Conservation (phyloP, 2,797 vertebrate genomes). For the Sphenodon punctatus region DNA sequence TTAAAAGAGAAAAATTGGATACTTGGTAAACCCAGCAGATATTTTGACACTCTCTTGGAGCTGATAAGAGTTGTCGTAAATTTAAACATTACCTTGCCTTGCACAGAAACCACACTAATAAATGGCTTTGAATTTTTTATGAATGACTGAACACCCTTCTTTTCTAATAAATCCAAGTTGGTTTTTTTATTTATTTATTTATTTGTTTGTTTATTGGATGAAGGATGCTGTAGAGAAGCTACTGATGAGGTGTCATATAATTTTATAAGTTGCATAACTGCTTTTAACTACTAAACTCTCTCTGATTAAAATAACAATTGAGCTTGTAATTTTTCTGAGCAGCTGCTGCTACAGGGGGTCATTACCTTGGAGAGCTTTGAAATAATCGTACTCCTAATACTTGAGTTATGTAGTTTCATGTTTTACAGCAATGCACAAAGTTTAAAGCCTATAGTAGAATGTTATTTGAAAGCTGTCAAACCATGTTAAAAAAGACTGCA, state of each 20-base stretch:
- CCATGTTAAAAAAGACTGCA: constrained; percentile 83
- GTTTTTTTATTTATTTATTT: constrained; percentile 31
- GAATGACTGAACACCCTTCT: constrained; percentile 57
- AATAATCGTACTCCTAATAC: constrained; percentile 77
- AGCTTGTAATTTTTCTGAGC: constrained; percentile 82
- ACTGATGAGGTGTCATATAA: constrained; percentile 75
- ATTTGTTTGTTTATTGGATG: constrained; percentile 50
- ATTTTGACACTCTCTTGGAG: constrained; percentile 61
- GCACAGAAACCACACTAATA: constrained; percentile 62
- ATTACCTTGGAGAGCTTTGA: constrained; percentile 80
- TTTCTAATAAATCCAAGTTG: constrained; percentile 54
- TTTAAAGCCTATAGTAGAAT: constrained; percentile 82
- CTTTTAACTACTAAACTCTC: constrained; percentile 79
- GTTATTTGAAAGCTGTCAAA: constrained; percentile 87
- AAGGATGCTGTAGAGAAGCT: constrained; percentile 63
- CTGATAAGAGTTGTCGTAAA: constrained; percentile 68
- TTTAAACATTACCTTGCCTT: constrained; percentile 67
- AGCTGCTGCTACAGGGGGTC: constrained; percentile 81
- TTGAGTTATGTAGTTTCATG: constrained; percentile 78
- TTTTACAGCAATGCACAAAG: constrained; percentile 81
- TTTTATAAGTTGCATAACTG: constrained; percentile 81
- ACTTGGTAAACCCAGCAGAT: constrained; percentile 58
- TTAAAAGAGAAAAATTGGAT: constrained; percentile 68
- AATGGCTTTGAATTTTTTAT: constrained; percentile 74
- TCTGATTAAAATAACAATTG: constrained; percentile 85